phyloP scores from a whole-genome alignment of 2,888 invertebrate species.

The Notocelia uddmanniana region DNA sequence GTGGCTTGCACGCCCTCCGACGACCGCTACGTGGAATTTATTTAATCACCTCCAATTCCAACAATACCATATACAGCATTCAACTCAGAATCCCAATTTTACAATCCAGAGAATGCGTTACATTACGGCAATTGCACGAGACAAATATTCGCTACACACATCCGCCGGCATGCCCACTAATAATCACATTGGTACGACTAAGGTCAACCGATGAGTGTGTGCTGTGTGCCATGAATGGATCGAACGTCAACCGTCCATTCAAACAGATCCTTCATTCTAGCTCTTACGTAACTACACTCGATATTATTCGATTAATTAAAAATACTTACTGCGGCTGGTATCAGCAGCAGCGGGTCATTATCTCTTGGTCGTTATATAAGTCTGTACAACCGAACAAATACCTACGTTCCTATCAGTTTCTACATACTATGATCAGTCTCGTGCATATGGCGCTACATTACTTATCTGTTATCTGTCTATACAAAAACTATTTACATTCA shows the following conservation, averaged over 20 bases:
- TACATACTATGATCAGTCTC: conserved; percentile 5
- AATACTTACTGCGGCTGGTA: conserved; percentile 49
- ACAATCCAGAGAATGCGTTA: conserved; percentile 49
- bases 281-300: conserved; percentile 65
- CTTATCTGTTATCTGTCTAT: not conserved
- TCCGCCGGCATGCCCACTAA: conserved; percentile 53
- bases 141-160: conserved; percentile 59
- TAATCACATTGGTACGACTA: conserved; percentile 63
- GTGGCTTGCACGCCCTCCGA: conserved; percentile 55
- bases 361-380: conserved; percentile 54
- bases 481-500: not conserved
- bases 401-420: conserved; percentile 38
- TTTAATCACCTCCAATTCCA: conserved; percentile 79
- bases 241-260: conserved; percentile 67
- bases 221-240: conserved; percentile 72
- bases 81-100: conserved; percentile 20
- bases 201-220: conserved; percentile 68
- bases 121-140: conserved; percentile 56
- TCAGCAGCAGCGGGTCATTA: conserved; percentile 49
- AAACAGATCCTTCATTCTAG: conserved; percentile 70
- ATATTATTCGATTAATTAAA: conserved; percentile 60
- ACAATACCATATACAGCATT: conserved; percentile 47
- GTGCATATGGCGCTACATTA: not conserved
- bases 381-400: conserved; percentile 46
- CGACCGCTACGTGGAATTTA: conserved; percentile 82